These are phyloP conservation scores for rat (Rattus norvegicus) DNA, from an alignment of 2,113 vertebrate genomes.

Conservation along the genomic window DNA sequence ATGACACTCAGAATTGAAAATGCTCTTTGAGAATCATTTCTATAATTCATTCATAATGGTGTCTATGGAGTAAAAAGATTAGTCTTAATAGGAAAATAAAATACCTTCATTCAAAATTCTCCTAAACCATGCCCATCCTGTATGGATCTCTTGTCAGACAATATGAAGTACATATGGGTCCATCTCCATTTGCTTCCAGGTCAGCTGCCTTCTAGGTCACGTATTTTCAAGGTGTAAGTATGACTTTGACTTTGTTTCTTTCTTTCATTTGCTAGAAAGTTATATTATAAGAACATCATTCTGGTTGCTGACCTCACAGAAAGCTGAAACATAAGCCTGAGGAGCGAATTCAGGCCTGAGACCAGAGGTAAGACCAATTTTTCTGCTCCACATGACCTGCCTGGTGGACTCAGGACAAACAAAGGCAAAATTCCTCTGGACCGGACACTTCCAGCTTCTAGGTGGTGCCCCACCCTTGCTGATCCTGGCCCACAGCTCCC, in stretches of 20 bases:
- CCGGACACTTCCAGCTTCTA: too few relatives aligned
- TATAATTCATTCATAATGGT: not conserved
- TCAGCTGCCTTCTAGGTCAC: not conserved
- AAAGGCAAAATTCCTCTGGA: too few relatives aligned
- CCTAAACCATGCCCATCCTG: not conserved
- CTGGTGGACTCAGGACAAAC: too few relatives aligned
- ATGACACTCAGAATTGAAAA: not conserved
- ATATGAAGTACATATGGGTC: not conserved
- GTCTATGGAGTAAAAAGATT: not conserved
- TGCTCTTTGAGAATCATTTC: not conserved
- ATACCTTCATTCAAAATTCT: not conserved
- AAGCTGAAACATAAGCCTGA: too few relatives aligned
- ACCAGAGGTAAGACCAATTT: too few relatives aligned
- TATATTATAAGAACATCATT: not conserved
- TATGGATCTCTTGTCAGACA: not conserved
- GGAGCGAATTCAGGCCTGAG: too few relatives aligned
- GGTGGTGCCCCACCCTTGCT: too few relatives aligned
- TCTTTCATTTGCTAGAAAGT: not conserved
- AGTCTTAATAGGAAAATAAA: not conserved
- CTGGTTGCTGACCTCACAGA: too few relatives aligned
- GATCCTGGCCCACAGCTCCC: too few relatives aligned
- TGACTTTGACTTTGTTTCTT: not conserved
- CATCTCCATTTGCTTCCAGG: not conserved
- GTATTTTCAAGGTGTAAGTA: not conserved
- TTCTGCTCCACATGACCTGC: too few relatives aligned